These are phyloP conservation scores for Trissolcus basalis DNA, from an alignment of 1,140 invertebrate genomes.

Conservation along the genomic window DNA sequence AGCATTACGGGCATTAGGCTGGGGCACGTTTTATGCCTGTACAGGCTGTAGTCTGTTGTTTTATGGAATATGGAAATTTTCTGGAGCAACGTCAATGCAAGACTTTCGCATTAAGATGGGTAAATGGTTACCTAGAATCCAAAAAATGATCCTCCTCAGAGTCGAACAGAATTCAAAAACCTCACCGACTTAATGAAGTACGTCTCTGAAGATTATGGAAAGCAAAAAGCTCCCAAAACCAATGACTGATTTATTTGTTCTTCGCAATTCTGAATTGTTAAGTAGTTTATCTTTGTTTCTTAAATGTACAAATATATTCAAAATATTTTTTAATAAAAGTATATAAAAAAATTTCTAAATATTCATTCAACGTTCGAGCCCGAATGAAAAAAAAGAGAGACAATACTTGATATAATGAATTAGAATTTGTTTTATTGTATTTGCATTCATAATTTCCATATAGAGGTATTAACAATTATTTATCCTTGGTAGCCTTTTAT, in stretches of 20 bases:
- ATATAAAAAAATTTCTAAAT: too few species aligned
- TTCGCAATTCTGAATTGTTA: not conserved
- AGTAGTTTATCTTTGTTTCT: too few species aligned
- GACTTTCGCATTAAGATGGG: slow-evolving; percentile 86
- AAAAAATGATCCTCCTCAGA: slow-evolving; percentile 87
- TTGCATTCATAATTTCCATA: too few species aligned
- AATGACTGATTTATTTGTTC: not conserved
- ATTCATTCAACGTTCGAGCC: too few species aligned
- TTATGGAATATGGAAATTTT: slow-evolving; percentile 91
- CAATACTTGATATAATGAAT: too few species aligned
- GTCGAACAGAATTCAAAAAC: slow-evolving; percentile 90
- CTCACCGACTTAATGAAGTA: slow-evolving; percentile 88
- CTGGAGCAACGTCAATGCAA: slow-evolving; percentile 87
- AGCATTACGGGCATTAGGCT: slow-evolving; percentile 88
- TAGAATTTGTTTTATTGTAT: too few species aligned
- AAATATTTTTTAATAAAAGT: too few species aligned
- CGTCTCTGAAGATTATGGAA: slow-evolving; percentile 78
- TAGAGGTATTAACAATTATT: too few species aligned
- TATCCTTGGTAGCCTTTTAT: too few species aligned
- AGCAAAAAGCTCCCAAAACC: not conserved
- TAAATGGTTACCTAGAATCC: slow-evolving; percentile 83
- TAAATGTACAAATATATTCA: too few species aligned
- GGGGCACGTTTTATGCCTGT: slow-evolving; percentile 91
- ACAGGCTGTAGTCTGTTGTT: slow-evolving; percentile 87
- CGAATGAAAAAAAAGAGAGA: too few species aligned